Evolutionary conservation across 2,797 vertebrate species (phyloP), one percentile per base, ranked within the genome.

Genomic region (Thamnophis elegans): DNA sequence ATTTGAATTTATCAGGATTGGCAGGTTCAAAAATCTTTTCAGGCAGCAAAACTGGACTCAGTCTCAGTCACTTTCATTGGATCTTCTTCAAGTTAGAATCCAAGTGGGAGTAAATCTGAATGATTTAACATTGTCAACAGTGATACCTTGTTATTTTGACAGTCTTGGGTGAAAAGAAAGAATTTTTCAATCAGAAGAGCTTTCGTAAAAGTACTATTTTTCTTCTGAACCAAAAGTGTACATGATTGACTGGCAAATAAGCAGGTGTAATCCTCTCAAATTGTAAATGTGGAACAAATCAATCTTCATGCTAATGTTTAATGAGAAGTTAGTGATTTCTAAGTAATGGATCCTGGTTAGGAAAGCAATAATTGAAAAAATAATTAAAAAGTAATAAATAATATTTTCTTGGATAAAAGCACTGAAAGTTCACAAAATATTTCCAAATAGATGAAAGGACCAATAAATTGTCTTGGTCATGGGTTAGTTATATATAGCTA

Each of bases 201-300:
- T 92, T 90, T 94, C 36, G 53, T 89, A 59, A 92, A 90, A 91
- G 59, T 51, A 20, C 22, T 53, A 42, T 14, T 36, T 91, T 85
- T 36, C 73, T 58, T 68, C 53, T 54, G 60, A 68, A 94, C 36
- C 68, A 55, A 20, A 87, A 82, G 85, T 47, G 54, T 89, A 22
- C n/a, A 47, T 88, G 36, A 88, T 28, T 88, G 85, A 91, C 82
- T 85, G 28, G 42, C 51, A 85, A 91, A 18, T 36, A 91, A n/a
- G 86, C 20, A 85, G 58, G 68, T 73, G 55, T 54, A 18, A 73
- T 20, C 25, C 56, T 26, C 51, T 62, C 55, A 56, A 93, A 60
- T 87, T 2, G 59, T 42, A 53, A 90, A 88, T 73, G 90, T 88
- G 59, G 85, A 92, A 14, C 85, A 28, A 78, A 85, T 93, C 51